Percentiles rank a stretch among this genome's conserved stretches.
These are phyloP conservation scores for Aricia agestis DNA, from an alignment of 1,140 invertebrate genomes.

Conservation along the genomic window DNA sequence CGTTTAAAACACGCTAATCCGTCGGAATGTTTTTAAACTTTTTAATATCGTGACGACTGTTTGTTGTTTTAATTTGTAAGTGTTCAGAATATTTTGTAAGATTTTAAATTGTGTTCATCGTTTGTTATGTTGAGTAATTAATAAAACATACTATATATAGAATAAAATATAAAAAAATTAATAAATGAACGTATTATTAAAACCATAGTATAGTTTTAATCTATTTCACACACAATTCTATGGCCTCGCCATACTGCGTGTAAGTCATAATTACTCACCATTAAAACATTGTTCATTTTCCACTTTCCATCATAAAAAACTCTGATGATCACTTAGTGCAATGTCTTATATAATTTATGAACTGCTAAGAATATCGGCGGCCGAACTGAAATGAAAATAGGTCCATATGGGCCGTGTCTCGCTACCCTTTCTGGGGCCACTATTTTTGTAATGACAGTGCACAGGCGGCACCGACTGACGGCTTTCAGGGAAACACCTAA, in stretches of 20 bases:
- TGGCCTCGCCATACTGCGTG: too few relatives aligned
- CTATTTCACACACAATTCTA: too few relatives aligned
- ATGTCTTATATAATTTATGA: conserved; percentile 22
- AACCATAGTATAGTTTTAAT: too few relatives aligned
- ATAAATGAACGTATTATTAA: too few relatives aligned
- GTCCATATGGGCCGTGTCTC: conserved; percentile 64
- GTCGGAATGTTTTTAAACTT: background rate
- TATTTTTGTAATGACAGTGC: conserved; percentile 72
- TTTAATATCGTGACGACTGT: background rate
- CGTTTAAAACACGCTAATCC: background rate
- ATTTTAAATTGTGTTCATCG: too few relatives aligned
- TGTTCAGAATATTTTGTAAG: background rate
- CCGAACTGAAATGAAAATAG: conserved; percentile 65
- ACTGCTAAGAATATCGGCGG: conserved; percentile 31
- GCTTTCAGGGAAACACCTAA: conserved; percentile 64
- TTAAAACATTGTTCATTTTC: background rate
- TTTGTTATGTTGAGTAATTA: too few relatives aligned
- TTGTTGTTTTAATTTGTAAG: background rate
- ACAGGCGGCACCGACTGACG: conserved; percentile 52
- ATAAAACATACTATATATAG: too few relatives aligned
- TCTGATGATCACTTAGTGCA: background rate
- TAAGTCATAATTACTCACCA: background rate
- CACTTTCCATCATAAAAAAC: background rate
- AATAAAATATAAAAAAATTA: too few relatives aligned
- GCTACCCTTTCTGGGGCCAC: conserved; percentile 69